These are phyloP conservation scores for Parapristionchus giblindavisi DNA, from an alignment of 2,888 invertebrate genomes.

Conservation along the genomic window DNA sequence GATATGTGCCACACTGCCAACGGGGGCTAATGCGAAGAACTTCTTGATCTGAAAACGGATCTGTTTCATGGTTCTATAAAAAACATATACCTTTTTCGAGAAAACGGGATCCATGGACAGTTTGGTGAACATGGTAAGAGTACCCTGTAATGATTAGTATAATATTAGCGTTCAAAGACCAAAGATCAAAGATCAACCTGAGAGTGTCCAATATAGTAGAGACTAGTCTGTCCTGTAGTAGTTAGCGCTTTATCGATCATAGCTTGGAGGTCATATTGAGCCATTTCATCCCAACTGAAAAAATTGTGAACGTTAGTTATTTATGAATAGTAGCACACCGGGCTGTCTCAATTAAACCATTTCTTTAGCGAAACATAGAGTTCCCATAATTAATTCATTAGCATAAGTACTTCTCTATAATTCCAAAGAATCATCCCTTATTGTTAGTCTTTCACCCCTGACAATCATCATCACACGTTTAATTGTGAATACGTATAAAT, in stretches of 20 bases:
- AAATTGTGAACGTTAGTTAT: not conserved
- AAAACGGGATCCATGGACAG: conserved; percentile 49
- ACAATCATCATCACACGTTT: too few species aligned
- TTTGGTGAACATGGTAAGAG: conserved; percentile 66
- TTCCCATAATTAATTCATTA: too few species aligned
- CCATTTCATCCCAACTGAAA: conserved; percentile 86
- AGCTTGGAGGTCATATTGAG: conserved; percentile 84
- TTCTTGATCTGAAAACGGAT: conserved; percentile 46
- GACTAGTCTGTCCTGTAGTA: conserved; percentile 74
- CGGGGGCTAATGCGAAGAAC: conserved; percentile 61
- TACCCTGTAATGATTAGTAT: conserved; percentile 42
- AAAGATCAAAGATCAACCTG: conserved; percentile 73
- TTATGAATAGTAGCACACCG: too few species aligned
- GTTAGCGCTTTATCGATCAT: conserved; percentile 79
- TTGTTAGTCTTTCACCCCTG: too few species aligned
- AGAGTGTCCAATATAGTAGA: conserved; percentile 86
- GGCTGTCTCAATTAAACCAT: too few species aligned
- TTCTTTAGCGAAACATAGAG: too few species aligned
- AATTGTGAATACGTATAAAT: too few species aligned
- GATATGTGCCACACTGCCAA: conserved; percentile 62
- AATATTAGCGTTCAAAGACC: conserved; percentile 33
- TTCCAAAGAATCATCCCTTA: too few species aligned
- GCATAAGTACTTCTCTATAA: too few species aligned
- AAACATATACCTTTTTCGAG: not conserved
- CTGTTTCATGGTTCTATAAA: too few species aligned